Conservation (phyloP, 1,140 invertebrate species). For the Euglossa dilemma region DNA sequence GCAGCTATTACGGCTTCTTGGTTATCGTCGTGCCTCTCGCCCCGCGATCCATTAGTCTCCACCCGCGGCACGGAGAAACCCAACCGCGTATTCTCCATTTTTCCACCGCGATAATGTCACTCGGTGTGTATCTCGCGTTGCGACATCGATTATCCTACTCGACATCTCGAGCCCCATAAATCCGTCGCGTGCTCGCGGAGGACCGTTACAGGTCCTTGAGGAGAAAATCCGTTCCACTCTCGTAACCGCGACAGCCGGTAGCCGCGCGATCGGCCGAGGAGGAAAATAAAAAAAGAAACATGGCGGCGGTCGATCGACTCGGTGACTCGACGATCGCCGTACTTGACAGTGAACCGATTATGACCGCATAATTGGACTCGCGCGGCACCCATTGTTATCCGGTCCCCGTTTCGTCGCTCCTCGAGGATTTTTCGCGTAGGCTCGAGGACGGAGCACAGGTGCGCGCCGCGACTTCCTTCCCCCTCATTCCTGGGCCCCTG, state of each 20-base stretch:
- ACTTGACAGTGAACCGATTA: slow-evolving; percentile 62
- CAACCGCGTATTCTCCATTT: neutral
- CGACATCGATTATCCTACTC: slow-evolving; percentile 23
- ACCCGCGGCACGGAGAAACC: neutral
- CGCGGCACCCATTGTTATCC: slow-evolving; percentile 4
- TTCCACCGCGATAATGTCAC: slow-evolving; percentile 16
- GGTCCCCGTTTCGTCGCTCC: neutral
- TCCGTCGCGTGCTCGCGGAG: slow-evolving; percentile 21
- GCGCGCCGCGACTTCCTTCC: neutral
- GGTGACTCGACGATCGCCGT: slow-evolving; percentile 10
- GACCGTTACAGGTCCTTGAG: slow-evolving; percentile 54
- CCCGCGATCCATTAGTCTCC: neutral
- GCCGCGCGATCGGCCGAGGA: neutral
- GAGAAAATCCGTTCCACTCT: slow-evolving; percentile 46
- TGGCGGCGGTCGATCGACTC: neutral
- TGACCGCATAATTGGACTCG: slow-evolving; percentile 14
- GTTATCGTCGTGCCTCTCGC: neutral
- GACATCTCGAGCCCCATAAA: slow-evolving; percentile 27
- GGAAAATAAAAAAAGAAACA: neutral
- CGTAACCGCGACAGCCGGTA: slow-evolving; percentile 13
- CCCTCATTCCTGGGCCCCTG: neutral
- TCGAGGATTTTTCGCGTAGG: neutral
- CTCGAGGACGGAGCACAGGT: slow-evolving; percentile 20
- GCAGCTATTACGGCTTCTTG: neutral
- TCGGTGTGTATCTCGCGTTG: neutral